Base-by-base conservation (phyloP, 2,888 invertebrate species). In the Amblyteles armatorius region DNA sequence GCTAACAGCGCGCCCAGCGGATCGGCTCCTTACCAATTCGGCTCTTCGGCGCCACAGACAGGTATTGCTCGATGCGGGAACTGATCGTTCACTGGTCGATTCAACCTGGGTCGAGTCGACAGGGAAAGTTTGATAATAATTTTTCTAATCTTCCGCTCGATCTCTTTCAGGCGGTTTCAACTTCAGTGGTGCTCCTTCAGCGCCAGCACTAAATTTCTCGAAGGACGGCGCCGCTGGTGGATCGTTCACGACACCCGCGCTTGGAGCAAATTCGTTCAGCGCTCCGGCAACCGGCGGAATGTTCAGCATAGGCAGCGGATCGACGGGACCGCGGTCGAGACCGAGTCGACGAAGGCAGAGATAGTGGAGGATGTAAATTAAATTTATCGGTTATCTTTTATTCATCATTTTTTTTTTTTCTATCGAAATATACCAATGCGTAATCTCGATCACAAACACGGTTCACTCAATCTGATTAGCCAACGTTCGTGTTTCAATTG, bases 251-350 rank as follows among this genome's bases (percentile, higher is more conserved):
- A 86, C 90, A 63, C 86, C 90, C 4, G 78, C 90, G 0, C 85
- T 90, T 5, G 91, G 91, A 36, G 77, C 79, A 16, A 79, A 82
- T 7, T 73, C 87, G 1, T 89, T 89, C 44, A 86, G 84, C 44
- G 83, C 87, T 26, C 81, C 83, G n/a, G 22, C 88, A 40, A n/a
- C 78, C 44, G 69, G 87, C 19, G 90, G 93, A 69, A 94, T 94
- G 94, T 95, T 95, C 86, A 95, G 93, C 88, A 95, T 95, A 83
- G 95, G 95, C 13, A 92, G 94, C 1, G 94, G 94, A 16, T 94
- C 92, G 7, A 94, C 90, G 19, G 92, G 93, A n/a, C 92, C 94
- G n/a, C 92, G 94, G 83, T 89, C 93, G 60, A 91, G 94, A 73
- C 89, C 93, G 50, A 90, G 92, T 55, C 93, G 94, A 85, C 92